Evolutionary conservation across 2,113 vertebrate genomes (phyloP).

Genomic region (Ailuropoda melanoleuca): DNA sequence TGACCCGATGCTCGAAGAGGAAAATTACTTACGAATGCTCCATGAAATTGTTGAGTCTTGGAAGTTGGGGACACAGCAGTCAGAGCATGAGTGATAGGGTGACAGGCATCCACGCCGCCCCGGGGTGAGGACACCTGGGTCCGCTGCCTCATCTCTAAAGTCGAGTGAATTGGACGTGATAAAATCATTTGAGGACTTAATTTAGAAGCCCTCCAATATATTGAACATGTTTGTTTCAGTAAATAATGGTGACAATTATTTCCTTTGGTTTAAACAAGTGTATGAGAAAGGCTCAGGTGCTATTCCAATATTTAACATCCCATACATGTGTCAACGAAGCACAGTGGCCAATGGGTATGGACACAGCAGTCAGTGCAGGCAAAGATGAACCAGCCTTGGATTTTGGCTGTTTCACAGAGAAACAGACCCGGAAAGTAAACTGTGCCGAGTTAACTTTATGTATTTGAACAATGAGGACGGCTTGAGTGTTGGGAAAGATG

Average conservation of each 20-base stretch:
- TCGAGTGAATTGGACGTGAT: accelerated
- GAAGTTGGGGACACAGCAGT: accelerated
- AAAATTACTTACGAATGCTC: accelerated
- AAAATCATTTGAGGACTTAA: not conserved
- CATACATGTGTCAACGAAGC: not conserved
- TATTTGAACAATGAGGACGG: not conserved
- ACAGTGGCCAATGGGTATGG: accelerated
- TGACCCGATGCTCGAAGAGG: not conserved
- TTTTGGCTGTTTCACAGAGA: not conserved
- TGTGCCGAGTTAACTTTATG: accelerated
- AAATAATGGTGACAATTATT: not conserved
- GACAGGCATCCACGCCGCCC: accelerated
- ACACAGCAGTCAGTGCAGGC: accelerated
- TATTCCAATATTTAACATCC: not conserved
- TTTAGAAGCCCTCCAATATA: not conserved
- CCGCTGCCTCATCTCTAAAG: not conserved
- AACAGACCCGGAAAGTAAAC: not conserved
- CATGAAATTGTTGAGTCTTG: accelerated
- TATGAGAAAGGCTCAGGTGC: not conserved
- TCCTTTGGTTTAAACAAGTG: not conserved
- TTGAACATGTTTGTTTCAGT: not conserved
- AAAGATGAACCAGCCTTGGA: not conserved
- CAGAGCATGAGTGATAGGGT: accelerated
- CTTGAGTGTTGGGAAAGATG: not conserved
- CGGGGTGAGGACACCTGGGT: not conserved